Evolutionary conservation across 1,140 invertebrate species (phyloP), one percentile per base, ranked within the genome.

Genomic region (Hylyphantes graminicola): DNA sequence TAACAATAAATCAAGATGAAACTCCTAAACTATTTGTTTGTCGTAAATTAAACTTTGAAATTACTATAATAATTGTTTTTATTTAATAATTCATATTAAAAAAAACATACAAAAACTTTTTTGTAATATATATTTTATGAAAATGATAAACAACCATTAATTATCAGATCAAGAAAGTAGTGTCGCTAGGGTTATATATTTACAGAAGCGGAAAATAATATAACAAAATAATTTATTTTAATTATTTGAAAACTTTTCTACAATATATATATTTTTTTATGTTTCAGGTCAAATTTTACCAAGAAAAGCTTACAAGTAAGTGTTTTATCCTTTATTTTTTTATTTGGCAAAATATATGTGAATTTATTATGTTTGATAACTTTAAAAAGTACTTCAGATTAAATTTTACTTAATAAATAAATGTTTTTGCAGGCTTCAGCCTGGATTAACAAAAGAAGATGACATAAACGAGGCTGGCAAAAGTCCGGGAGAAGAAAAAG

Each of bases 291-390:
- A 85, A 76, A 85, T 77, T n/a, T 19, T 85, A 11, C 61, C 73
- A 64, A 85, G 82, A 21, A 85, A 85, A n/a, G 82, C 82, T 53
- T 85, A 85, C 48, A 85, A 76, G 82, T 85, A 54, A 85, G 82
- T 85, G 55, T 48, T 9, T 6, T 19, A n/a, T 65, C 4, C 15
- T 51, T 70, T 13, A 70, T 70, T 48, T n/a, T 11, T 70, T 48
- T 19, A 70, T n/a, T 64, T 59, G n/a, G 2, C 57, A 13, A 59
- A 59, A 59, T 59, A 57, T 10, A 59, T 12, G 21, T n/a, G 21
- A 10, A n/a, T 19, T 8, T 13, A 64, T 10, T 21, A 64, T 19
- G 61, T 4, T 7, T 8, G 13, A 15, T 4, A 64, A 64, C 10
- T 64, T 19, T 64, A 64, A 50, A 7, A 48, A 48, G 21, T 68